Base-by-base conservation (phyloP, 2,888 invertebrate genomes). In the Mylabris sibirica region DNA sequence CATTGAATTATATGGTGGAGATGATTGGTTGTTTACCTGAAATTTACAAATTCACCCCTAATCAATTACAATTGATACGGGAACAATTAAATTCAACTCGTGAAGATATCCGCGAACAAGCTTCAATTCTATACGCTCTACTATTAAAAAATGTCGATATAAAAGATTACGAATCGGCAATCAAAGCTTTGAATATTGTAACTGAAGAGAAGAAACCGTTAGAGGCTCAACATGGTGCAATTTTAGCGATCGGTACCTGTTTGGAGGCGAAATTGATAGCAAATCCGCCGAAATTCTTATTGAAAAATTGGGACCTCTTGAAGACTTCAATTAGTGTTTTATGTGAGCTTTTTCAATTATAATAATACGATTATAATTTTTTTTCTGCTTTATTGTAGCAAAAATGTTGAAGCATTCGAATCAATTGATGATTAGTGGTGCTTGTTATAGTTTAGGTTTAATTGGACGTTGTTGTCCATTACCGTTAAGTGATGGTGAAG, bases 11-110 rank as follows among this genome's bases (percentile, higher is more conserved):
- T 76, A 87, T 97, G 79, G 86, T 95, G 74, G 96, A 97, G 85
- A 87, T 95, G 24, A 87, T 96, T n/a, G 95, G 95, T 53, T 93
- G 93, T 69, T 89, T 93, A 11, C 93, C 95, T 0, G 89, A 91
- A 24, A 85, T 95, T 78, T 88, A 91, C 0, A 80, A 88, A 38
- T 88, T 90, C 72, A 90, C 93, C 80, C 85, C 88, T 2, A 88
- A 86, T 38, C 88, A 93, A 20, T 79, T 91, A 14, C 87, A 89
- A 5, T 93, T 92, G 89, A 81, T 94, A 1, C 86, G 88, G 77
- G 89, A 88, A 68, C 79, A 78, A 61, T 86, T 93, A 64, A 89
- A 88, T 17, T 91, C 91, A 60, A 91, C 91, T 8, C 93, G 92
- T 75, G 93, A 94, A 82, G 93, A 92, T 22, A 89, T 94, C 71